Conservation (phyloP, 1,140 invertebrate species). For the Ditylenchus dipsaci region DNA sequence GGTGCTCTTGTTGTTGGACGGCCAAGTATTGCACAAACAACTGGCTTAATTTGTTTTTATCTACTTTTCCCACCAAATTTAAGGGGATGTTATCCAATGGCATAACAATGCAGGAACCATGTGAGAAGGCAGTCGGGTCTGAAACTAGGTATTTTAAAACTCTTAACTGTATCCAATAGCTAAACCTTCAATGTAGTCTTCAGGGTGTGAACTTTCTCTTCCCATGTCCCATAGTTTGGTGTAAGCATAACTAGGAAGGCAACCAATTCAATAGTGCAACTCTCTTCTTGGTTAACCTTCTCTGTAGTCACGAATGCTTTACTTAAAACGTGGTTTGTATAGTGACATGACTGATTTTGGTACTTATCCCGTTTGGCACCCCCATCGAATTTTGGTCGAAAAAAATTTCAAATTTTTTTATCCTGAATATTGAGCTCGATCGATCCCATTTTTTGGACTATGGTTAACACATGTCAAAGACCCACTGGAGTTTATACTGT, state of each 20-base stretch:
- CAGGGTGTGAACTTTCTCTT: not conserved
- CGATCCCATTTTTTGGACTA: too few species aligned
- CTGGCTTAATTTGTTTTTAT: conserved; percentile 4
- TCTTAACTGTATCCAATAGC: too few species aligned
- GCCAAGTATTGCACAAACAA: not conserved
- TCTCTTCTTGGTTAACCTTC: too few species aligned
- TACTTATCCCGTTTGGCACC: too few species aligned
- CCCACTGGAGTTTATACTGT: too few species aligned
- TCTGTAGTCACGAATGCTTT: too few species aligned
- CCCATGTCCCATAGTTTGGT: not conserved
- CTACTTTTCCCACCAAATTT: conserved; percentile 41
- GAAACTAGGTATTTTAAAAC: not conserved
- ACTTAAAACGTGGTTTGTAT: too few species aligned
- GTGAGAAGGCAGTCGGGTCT: not conserved
- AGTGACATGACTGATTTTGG: too few species aligned
- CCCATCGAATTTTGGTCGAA: too few species aligned
- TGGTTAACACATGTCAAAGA: too few species aligned
- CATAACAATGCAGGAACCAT: conserved; percentile 27
- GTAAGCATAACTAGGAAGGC: not conserved
- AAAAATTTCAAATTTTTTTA: too few species aligned
- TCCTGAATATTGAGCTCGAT: too few species aligned
- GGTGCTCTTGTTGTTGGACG: not conserved
- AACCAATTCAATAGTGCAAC: not conserved
- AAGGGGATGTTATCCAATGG: conserved; percentile 28
- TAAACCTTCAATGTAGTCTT: not conserved